Base-by-base conservation (phyloP, 2,888 invertebrate species). In the Pseudococcus longispinus region DNA sequence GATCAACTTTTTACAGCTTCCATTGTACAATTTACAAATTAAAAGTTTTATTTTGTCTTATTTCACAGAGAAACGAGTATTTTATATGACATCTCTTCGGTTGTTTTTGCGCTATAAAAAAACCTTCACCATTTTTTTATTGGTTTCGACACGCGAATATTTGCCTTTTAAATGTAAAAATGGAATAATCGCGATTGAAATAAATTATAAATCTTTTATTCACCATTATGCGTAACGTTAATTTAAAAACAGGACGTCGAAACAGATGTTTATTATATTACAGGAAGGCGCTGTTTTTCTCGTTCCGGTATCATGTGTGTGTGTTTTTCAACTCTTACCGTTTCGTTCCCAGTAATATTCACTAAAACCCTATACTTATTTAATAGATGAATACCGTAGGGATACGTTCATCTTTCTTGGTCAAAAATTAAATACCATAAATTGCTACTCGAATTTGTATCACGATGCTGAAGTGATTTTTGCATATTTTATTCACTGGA, bases 121-220 rank as follows among this genome's bases (percentile, higher is more conserved):
- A 20, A 15, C 18, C n/a, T 32, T 3, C 42, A 1, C 42, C 20
- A 42, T 23, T 42, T 80, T 80, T 80, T 80, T 42, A 42, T 80
- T 42, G n/a, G 9, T 80, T 80, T 80, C 77, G 42, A 42, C 77
- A 80, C 42, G 77, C 77, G 37, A 80, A 42, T 37, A 4, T 80
- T 37, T 80, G 1, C 20, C 32, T 80, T 80, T 42, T 42, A 20
- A 42, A 74, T 20, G 77, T 37, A 80, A 80, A 80, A 80, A 42
- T 42, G 8, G 20, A 80, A 80, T 42, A 13, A 42, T n/a, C 42
- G 42, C 42, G 26, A 80, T 42, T 42, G 29, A 70, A 15, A 29
- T 80, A 80, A 80, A 80, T 80, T 42, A 80, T 42, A 42, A 80
- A 80, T 80, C 77, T 37, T 80, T 42, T 80, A 80, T 80, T 80